These are phyloP conservation scores for Lypha dubia DNA, from an alignment of 2,888 invertebrate genomes.

Conservation along the genomic window DNA sequence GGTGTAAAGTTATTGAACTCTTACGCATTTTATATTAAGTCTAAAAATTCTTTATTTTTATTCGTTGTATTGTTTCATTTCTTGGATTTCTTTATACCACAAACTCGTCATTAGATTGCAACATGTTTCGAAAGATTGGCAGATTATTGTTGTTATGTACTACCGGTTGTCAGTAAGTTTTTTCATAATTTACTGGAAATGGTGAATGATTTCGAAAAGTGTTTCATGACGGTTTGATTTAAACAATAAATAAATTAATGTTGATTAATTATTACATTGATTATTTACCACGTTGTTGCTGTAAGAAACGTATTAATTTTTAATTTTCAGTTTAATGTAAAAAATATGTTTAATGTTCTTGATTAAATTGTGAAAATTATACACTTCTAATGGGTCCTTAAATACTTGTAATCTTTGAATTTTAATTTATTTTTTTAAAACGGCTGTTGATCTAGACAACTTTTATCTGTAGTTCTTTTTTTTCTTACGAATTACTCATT, in stretches of 20 bases:
- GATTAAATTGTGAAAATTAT: neutral
- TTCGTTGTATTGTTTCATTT: conserved; percentile 7
- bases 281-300: neutral
- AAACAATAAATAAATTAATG: neutral
- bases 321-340: neutral
- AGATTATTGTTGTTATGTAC: conserved; percentile 18
- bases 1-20: conserved; percentile 36
- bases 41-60: neutral
- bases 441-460: neutral
- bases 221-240: conserved; percentile 2
- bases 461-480: neutral
- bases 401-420: neutral
- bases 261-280: neutral
- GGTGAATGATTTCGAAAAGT: neutral
- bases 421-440: neutral
- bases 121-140: conserved; percentile 28
- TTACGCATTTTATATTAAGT: conserved; percentile 13
- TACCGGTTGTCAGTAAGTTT: neutral
- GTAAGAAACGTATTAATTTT: neutral
- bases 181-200: neutral
- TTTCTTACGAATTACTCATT: conserved; percentile 1
- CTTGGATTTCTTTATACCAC: conserved; percentile 3
- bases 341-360: neutral
- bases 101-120: conserved; percentile 29
- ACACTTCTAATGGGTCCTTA: neutral